These are phyloP conservation scores for Hippocampus abdominalis DNA, from an alignment of 2,113 vertebrate species.

Conservation along the genomic window DNA sequence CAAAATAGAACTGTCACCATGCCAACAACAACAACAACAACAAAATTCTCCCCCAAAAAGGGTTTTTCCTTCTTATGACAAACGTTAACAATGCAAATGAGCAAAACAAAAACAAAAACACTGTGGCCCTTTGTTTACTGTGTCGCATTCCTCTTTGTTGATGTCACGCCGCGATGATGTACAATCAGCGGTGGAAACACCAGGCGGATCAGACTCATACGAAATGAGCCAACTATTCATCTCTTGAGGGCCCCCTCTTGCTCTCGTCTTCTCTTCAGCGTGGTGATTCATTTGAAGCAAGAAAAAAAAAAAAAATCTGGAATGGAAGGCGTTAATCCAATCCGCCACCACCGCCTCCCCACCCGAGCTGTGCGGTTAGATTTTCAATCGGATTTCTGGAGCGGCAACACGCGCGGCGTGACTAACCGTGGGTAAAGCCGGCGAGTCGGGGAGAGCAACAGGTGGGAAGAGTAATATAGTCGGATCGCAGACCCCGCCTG, in stretches of 20 bases:
- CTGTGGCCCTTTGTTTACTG: not conserved
- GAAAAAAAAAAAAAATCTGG: not conserved
- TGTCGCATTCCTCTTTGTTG: not conserved
- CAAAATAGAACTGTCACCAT: not conserved
- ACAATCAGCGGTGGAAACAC: conserved; percentile 1
- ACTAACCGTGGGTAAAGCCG: conserved; percentile 39
- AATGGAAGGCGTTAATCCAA: not conserved
- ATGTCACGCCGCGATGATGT: not conserved
- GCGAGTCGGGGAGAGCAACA: conserved; percentile 39
- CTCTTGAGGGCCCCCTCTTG: not conserved
- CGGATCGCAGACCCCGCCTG: conserved; percentile 12
- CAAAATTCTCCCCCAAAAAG: not conserved
- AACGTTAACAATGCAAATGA: not conserved
- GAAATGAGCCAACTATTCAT: not conserved
- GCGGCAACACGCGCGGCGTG: conserved; percentile 24
- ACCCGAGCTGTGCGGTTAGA: conserved; percentile 10
- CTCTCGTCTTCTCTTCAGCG: not conserved
- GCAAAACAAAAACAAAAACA: not conserved
- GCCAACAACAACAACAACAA: not conserved
- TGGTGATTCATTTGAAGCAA: conserved; percentile 3
- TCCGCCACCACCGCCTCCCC: conserved; percentile 1
- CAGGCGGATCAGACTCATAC: not conserved
- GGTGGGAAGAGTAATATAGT: conserved; percentile 50
- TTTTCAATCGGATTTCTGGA: conserved; percentile 24
- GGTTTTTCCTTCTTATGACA: not conserved